Evolutionary conservation across 2,888 invertebrate species (phyloP).

Genomic region (Silvanus unidentatus): DNA sequence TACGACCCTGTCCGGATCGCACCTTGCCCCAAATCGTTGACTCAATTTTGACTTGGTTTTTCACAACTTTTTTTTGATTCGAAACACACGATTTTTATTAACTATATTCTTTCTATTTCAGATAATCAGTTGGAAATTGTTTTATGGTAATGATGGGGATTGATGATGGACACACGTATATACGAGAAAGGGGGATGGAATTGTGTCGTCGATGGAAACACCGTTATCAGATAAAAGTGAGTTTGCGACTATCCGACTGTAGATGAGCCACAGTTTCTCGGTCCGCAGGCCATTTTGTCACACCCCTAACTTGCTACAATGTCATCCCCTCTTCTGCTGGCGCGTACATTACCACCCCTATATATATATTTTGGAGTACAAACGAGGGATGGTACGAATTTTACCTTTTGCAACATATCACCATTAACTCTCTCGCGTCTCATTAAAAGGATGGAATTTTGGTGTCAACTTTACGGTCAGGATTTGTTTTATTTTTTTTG

Average conservation of each 20-base stretch:
- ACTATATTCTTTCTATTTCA: too few species aligned
- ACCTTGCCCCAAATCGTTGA: constrained; percentile 57
- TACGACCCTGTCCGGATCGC: constrained; percentile 57
- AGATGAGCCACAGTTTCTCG: constrained; percentile 44
- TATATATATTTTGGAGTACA: too few species aligned
- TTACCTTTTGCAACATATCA: constrained; percentile 3
- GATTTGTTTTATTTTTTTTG: too few species aligned
- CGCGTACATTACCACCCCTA: too few species aligned
- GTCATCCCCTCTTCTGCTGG: constrained; percentile 39
- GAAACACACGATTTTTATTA: too few species aligned
- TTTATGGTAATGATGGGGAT: background rate
- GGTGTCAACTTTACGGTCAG: too few species aligned
- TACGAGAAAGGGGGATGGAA: too few species aligned
- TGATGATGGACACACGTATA: background rate
- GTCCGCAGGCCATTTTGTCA: constrained; percentile 60
- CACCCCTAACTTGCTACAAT: constrained; percentile 41
- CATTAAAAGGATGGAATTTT: too few species aligned
- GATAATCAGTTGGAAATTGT: too few species aligned
- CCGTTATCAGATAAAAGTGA: constrained; percentile 5
- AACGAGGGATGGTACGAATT: constrained; percentile 13
- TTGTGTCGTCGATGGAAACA: too few species aligned
- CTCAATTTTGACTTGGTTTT: constrained; percentile 40
- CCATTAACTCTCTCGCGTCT: constrained; percentile 23
- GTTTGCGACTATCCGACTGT: constrained; percentile 41
- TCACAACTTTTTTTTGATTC: background rate